phyloP scores from a whole-genome alignment of 2,888 invertebrate species.

The Pollenia griseotomentosa region DNA sequence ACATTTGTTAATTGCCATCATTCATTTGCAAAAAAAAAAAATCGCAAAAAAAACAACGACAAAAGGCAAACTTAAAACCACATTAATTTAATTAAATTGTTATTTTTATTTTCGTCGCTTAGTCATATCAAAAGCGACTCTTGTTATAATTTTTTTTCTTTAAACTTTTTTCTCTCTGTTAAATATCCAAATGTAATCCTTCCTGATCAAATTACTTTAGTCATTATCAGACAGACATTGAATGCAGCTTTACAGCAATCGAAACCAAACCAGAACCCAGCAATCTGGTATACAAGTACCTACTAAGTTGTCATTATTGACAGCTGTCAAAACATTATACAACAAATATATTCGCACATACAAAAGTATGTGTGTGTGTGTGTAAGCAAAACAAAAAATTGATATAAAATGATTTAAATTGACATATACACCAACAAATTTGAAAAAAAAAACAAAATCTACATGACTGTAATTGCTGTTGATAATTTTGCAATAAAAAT shows the following conservation, averaged over 20 bases:
- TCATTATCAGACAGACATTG: slow-evolving; percentile 63
- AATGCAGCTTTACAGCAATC: slow-evolving; percentile 29
- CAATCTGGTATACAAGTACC: slow-evolving; percentile 57
- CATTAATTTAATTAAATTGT: slow-evolving; percentile 72
- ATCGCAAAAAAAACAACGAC: slow-evolving; percentile 24
- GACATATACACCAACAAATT: slow-evolving; percentile 37
- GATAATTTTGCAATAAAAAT: slow-evolving; percentile 35
- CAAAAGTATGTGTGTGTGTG: background rate
- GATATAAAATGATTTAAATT: slow-evolving; percentile 33
- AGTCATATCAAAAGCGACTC: slow-evolving; percentile 8
- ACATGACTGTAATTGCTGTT: slow-evolving; percentile 43
- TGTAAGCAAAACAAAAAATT: slow-evolving; percentile 21
- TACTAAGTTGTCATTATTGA: slow-evolving; percentile 72
- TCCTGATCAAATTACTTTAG: slow-evolving; percentile 71
- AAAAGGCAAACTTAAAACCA: slow-evolving; percentile 52
- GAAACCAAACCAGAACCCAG: slow-evolving; percentile 32
- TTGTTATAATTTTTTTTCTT: slow-evolving; percentile 25
- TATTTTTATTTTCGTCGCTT: slow-evolving; percentile 47
- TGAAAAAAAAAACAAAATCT: background rate
- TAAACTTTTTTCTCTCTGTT: background rate
- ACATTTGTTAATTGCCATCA: slow-evolving; percentile 70
- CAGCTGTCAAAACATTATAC: slow-evolving; percentile 70
- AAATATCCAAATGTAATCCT: slow-evolving; percentile 56
- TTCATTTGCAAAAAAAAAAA: background rate
- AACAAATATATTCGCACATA: background rate